Conservation (phyloP, 1,140 invertebrate genomes). For the Ceratoteleas bidentatus region DNA sequence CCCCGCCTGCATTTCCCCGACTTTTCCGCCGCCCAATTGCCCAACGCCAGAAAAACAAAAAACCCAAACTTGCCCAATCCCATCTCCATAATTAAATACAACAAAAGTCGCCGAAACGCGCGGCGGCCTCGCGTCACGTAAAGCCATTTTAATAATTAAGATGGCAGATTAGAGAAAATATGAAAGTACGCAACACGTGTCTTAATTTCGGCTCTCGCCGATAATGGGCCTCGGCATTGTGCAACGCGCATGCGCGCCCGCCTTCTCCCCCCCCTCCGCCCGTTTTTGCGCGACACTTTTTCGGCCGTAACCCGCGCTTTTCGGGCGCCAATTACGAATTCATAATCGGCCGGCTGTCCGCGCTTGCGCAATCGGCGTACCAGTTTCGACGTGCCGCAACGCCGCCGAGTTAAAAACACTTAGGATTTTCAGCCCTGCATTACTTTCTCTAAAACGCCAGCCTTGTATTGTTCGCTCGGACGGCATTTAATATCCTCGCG, state of each 20-base stretch:
- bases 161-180: conserved; percentile 40
- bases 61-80: no score
- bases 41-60: no score
- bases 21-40: no score
- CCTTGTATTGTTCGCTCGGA: conserved; percentile 58
- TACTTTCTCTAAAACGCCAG: conserved; percentile 55
- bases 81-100: no score
- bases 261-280: not conserved
- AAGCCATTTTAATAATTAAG: no score
- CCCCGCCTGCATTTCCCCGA: no score
- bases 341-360: conserved; percentile 40
- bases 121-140: no score
- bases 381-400: conserved; percentile 24
- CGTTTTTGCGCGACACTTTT: conserved; percentile 25
- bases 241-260: conserved; percentile 4
- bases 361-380: conserved; percentile 11
- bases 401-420: conserved; percentile 16
- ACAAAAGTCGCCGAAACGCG: no score
- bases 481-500: conserved; percentile 62
- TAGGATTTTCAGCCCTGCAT: conserved; percentile 58
- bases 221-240: conserved; percentile 26
- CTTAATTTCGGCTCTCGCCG: conserved; percentile 29
- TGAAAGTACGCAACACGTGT: conserved; percentile 39
- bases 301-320: not conserved
- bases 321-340: conserved; percentile 31